Evolutionary conservation across 2,888 invertebrate species (phyloP).

Genomic region (Ellobium chinense): DNA sequence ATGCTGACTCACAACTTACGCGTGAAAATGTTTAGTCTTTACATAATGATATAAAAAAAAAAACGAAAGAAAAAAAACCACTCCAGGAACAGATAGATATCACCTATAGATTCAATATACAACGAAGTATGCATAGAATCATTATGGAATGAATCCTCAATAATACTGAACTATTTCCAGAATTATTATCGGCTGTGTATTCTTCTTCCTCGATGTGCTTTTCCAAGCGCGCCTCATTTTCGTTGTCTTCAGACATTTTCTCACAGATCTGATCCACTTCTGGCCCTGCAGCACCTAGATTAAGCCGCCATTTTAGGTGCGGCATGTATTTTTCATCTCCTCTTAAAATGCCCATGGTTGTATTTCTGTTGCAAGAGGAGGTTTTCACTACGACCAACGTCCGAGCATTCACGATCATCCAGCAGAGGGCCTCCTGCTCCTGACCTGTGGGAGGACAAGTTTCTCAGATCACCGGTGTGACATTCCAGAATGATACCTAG

Average conservation of each 20-base stretch:
- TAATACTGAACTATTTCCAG: too few relatives aligned
- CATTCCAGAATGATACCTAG: too few relatives aligned
- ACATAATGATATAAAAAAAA: too few relatives aligned
- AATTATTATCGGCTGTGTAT: too few relatives aligned
- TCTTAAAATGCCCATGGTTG: conserved; percentile 35
- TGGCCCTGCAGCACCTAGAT: background rate
- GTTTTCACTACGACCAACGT: conserved; percentile 47
- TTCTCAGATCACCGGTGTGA: background rate
- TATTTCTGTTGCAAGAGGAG: conserved; percentile 46
- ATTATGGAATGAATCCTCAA: too few relatives aligned
- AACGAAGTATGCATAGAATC: too few relatives aligned
- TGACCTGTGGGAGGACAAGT: background rate
- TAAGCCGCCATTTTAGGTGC: conserved; percentile 18
- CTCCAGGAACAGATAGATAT: too few relatives aligned
- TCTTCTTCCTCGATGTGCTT: background rate
- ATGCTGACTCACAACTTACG: too few relatives aligned
- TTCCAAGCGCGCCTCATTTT: background rate
- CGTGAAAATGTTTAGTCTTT: too few relatives aligned
- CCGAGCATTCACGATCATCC: conserved; percentile 35
- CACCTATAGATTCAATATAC: too few relatives aligned
- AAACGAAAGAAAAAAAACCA: too few relatives aligned
- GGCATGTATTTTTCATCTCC: conserved; percentile 4
- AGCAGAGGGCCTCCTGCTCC: conserved; percentile 41
- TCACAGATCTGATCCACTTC: conserved; percentile 10
- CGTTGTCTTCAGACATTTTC: background rate